Conservation (phyloP, 2,888 invertebrate species). For the Drosophila robusta region DNA sequence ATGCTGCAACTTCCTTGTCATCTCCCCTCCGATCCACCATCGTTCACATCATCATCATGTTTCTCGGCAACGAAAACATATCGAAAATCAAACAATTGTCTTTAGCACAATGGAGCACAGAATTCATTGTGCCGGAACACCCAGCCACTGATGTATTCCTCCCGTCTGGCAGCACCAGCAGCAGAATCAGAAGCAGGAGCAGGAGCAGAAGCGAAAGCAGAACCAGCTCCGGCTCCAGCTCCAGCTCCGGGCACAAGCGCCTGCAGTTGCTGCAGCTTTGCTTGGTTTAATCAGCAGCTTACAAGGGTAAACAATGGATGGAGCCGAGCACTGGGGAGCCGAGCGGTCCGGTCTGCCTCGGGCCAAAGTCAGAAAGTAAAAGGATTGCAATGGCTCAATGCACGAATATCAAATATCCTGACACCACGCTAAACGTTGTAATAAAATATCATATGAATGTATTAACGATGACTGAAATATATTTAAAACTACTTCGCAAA, state of each 20-base stretch:
- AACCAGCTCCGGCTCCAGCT: no score
- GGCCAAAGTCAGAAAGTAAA: constrained; percentile 60
- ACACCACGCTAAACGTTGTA: background rate
- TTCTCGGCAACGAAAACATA: constrained; percentile 58
- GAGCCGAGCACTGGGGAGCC: background rate
- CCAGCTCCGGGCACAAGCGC: background rate
- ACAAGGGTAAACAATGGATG: constrained; percentile 73
- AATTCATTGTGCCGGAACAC: constrained; percentile 60
- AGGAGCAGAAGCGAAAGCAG: no score
- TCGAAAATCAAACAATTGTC: constrained; percentile 80
- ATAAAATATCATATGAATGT: no score
- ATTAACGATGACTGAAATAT: no score
- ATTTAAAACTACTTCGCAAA: no score
- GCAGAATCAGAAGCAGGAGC: background rate
- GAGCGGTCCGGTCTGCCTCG: background rate
- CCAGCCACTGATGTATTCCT: constrained; percentile 65
- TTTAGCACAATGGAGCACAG: constrained; percentile 67
- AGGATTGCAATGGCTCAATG: constrained; percentile 27
- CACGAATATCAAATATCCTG: constrained; percentile 45
- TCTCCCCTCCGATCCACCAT: background rate
- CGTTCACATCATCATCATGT: constrained; percentile 20
- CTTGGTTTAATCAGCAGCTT: constrained; percentile 79
- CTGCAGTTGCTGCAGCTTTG: constrained; percentile 37
- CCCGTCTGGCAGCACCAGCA: background rate
- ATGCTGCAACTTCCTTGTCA: constrained; percentile 22